These are phyloP conservation scores for Alligator mississippiensis DNA, from an alignment of 2,113 vertebrate species.

Conservation along the genomic window DNA sequence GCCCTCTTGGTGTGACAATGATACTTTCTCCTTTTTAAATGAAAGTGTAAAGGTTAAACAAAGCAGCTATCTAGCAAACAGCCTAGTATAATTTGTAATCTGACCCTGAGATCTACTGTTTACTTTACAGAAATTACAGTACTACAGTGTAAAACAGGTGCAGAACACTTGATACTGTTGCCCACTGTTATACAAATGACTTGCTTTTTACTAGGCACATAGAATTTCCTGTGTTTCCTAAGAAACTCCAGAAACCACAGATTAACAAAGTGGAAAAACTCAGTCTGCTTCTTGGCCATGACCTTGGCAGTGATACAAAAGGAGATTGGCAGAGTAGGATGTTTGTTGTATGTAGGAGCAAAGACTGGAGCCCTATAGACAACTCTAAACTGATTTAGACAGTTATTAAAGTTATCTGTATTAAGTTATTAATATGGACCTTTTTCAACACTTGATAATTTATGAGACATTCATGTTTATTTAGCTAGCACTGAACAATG, in stretches of 20 bases:
- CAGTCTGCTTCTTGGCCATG: conserved; percentile 40
- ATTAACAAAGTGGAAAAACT: conserved; percentile 63
- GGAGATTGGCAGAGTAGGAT: conserved; percentile 41
- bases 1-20: conserved; percentile 53
- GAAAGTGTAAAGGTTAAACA: conserved; percentile 65
- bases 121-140: conserved; percentile 67
- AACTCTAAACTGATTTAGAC: neutral
- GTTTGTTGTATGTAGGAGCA: conserved; percentile 19
- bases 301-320: conserved; percentile 69
- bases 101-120: conserved; percentile 67
- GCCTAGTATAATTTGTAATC: conserved; percentile 69
- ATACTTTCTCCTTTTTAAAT: conserved; percentile 64
- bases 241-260: conserved; percentile 61
- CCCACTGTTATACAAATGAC: conserved; percentile 55
- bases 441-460: neutral
- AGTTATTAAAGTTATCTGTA: conserved; percentile 1
- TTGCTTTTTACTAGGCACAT: conserved; percentile 25
- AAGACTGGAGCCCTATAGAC: conserved; percentile 1
- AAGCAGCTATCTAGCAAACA: conserved; percentile 55
- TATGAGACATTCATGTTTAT: neutral
- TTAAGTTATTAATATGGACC: neutral
- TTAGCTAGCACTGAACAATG: neutral
- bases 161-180: conserved; percentile 64
- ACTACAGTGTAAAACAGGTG: conserved; percentile 62
- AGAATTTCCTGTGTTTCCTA: conserved; percentile 53